phyloP scores from a whole-genome alignment of 2,113 vertebrate species.

The Piaya cayana region DNA sequence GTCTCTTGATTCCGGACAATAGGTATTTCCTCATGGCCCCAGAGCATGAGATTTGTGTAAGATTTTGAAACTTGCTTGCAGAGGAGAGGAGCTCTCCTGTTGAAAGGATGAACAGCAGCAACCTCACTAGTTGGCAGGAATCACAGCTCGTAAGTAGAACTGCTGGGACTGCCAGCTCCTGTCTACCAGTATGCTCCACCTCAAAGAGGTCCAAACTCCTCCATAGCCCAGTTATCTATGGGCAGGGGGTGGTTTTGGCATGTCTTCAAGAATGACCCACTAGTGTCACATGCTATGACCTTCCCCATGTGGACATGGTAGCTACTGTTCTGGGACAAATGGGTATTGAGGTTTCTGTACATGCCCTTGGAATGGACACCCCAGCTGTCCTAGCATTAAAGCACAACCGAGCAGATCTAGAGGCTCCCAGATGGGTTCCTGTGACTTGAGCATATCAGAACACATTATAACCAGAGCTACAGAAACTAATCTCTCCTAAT shows the following conservation, averaged over 20 bases:
- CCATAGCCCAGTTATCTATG: too few species aligned
- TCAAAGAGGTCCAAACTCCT: neutral
- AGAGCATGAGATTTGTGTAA: neutral
- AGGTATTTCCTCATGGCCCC: neutral
- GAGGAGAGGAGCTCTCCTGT: neutral
- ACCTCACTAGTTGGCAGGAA: neutral
- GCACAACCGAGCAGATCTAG: neutral
- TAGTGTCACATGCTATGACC: neutral
- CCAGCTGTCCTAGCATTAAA: neutral
- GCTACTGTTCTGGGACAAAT: neutral
- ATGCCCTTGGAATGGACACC: accelerated
- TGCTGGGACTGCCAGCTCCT: neutral
- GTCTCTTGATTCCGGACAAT: neutral
- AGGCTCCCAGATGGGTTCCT: neutral
- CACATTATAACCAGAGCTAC: neutral
- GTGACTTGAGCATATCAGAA: neutral
- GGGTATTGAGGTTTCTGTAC: neutral
- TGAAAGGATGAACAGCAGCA: neutral
- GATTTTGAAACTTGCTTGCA: neutral
- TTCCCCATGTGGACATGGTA: accelerated
- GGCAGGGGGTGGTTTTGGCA: neutral
- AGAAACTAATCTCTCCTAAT: neutral
- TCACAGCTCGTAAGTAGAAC: neutral
- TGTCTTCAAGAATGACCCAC: neutral
- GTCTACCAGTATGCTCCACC: neutral